Evolutionary conservation across 2,888 invertebrate genomes (phyloP), one percentile per base, ranked within the genome.

Genomic region (Melipona bicolor): DNA sequence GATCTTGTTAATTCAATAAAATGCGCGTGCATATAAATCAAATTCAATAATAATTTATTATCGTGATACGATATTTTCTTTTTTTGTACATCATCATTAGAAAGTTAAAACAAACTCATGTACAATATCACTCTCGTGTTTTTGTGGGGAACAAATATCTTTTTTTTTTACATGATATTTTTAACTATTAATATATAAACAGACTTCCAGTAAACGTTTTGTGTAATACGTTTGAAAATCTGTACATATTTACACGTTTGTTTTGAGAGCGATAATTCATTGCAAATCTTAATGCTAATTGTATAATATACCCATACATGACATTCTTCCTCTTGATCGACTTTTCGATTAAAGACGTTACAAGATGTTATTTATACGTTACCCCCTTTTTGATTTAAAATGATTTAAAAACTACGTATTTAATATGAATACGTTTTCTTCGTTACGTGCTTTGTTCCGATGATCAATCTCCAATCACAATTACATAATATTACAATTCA

Each of bases 201-300:
- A 89, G 87, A 84, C 85, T 79, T 84, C 75, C 80, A 80, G 87
- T 89, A 81, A 83, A 78, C 80, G 86, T 87, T 87, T 56, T 76
- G 80, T 81, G 69, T 69, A 83, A 84, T 83, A 84, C 77, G 69
- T 82, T 84, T 84, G 87, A 86, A 83, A 77, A 90, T 90, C 89
- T 90, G 87, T 90, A 90, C 90, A 90, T 90, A 90, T 90, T 87
- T 90, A 90, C 90, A 90, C 68, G 62, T 69, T 78, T 79, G 75
- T 73, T 56, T 65, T 83, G 74, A 87, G 81, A 70, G 79, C 77
- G 81, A 84, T 72, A 72, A 79, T 80, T 43, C 59, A 68, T 80
- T 85, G 68, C 50, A 77, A 86, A 75, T 76, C 65, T 64, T 81
- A 83, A 77, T 61, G n/a, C 76, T 83, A 89, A 81, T 78, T 84